Conservation (phyloP, 1,140 invertebrate species). For the Mizuhopecten yessoensis region DNA sequence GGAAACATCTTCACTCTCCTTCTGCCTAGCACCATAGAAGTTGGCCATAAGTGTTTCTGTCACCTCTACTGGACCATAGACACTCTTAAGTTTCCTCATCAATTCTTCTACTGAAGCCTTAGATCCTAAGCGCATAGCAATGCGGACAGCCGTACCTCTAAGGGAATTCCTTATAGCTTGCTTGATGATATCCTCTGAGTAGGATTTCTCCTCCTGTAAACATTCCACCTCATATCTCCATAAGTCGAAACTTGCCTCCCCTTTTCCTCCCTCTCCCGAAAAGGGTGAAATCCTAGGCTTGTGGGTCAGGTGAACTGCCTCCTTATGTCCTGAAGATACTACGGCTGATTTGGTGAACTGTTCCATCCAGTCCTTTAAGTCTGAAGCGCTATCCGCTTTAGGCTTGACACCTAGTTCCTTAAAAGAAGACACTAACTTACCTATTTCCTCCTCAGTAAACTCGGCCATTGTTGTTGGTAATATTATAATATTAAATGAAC, state of each 20-base stretch:
- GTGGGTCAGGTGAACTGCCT: too few relatives aligned
- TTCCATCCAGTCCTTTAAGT: too few relatives aligned
- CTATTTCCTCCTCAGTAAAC: too few relatives aligned
- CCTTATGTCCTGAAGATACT: too few relatives aligned
- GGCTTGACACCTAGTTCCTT: too few relatives aligned
- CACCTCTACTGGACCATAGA: slow-evolving; percentile 52
- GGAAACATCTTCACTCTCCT: slow-evolving; percentile 45
- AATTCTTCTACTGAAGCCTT: not conserved
- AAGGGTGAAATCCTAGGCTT: slow-evolving; percentile 43
- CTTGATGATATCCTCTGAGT: slow-evolving; percentile 33
- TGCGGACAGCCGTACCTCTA: slow-evolving; percentile 52
- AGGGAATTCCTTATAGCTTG: slow-evolving; percentile 52
- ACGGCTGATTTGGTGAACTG: too few relatives aligned
- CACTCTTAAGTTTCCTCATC: slow-evolving; percentile 54
- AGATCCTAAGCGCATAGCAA: slow-evolving; percentile 56
- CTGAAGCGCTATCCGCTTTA: too few relatives aligned
- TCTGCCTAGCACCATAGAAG: slow-evolving; percentile 60
- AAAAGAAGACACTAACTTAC: too few relatives aligned
- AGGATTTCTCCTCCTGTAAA: slow-evolving; percentile 19
- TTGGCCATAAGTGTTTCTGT: slow-evolving; percentile 52
- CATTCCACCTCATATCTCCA: slow-evolving; percentile 57
- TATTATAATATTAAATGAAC: too few relatives aligned
- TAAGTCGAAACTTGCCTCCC: slow-evolving; percentile 53
- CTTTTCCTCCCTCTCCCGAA: slow-evolving; percentile 47
- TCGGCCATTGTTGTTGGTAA: too few relatives aligned